Percentiles rank a stretch among this genome's conserved stretches.
These are phyloP conservation scores for Channa striata DNA, from an alignment of 2,797 vertebrate genomes.

Conservation along the genomic window DNA sequence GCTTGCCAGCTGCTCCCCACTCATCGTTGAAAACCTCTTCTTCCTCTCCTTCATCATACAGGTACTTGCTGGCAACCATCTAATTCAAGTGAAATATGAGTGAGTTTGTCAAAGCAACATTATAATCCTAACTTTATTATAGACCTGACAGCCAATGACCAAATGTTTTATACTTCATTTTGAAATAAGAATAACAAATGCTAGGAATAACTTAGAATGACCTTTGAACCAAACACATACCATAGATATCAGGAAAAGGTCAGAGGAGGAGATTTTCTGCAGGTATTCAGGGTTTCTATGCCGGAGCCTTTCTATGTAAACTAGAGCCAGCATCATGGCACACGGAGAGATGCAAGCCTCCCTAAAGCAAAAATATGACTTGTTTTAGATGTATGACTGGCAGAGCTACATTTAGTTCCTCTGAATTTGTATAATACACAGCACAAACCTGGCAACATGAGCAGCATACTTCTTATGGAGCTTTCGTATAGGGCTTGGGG, in stretches of 20 bases:
- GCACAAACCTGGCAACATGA: conserved; percentile 92
- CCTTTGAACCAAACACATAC: conserved; percentile 74
- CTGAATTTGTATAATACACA: not conserved
- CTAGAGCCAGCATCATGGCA: conserved; percentile 98
- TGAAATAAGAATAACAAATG: not conserved
- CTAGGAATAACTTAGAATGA: conserved; percentile 35
- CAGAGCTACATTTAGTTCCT: rapidly evolving
- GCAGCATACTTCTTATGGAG: conserved; percentile 97
- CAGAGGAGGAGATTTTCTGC: conserved; percentile 97
- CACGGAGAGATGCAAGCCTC: conserved; percentile 98
- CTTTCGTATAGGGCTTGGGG: conserved; percentile 95
- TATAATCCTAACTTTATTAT: not conserved
- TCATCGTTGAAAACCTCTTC: conserved; percentile 99
- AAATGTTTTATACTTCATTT: not conserved
- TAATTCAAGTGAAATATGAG: conserved; percentile 54
- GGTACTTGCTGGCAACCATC: conserved; percentile 99
- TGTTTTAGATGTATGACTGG: rapidly evolving
- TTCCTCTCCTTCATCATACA: conserved; percentile 98
- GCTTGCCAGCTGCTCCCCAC: conserved; percentile 96
- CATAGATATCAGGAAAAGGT: conserved; percentile 99
- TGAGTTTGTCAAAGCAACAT: not conserved
- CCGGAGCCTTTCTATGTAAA: conserved; percentile 97
- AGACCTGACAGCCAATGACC: too few species aligned
- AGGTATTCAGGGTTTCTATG: conserved; percentile 98
- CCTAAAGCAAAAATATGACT: conserved; percentile 69